Evolutionary conservation across 2,888 invertebrate species (phyloP), one percentile per base, ranked within the genome.

Genomic region (Dicycla oo): DNA sequence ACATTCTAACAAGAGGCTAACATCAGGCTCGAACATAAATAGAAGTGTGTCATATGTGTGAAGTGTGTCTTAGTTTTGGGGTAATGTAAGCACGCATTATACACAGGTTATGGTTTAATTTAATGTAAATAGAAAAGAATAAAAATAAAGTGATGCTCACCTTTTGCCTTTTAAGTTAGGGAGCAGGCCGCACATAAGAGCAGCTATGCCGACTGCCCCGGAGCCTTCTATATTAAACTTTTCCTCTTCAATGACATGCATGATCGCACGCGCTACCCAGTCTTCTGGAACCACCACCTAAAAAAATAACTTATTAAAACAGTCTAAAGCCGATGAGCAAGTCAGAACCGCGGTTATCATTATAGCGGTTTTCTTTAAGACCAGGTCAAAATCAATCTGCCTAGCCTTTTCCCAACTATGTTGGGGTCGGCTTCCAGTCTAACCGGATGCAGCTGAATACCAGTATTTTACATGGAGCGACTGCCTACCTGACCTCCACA

Each of bases 141-240:
- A 69, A 38, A 45, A 51, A 26, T 45, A 23, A 30, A 62, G 8
- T 30, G 18, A 43, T 23, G 65, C 92, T 91, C 87, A 98, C 98
- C 97, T 98, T 96, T 99, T 98, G 47, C 98, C 98, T 90, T 97
- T 97, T 34, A 98, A 96, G 84, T 99, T 98, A 18, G 98, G 97
- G 60, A 99, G 93, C 66, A 97, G 96, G 5, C 98, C 98, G 15
- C 98, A 97, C 86, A 99, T 94, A 71, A 99, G 96, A 3, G 98
- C 98, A 0, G 98, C 99, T 15, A 99, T 89, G 0, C 97, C 97
- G 2, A 97, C 97, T 0, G 98, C 98, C 0, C 98, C 99, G 23
- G 98, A 98, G 0, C 99, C 99, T 94, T 99, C 99, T 0, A 98
- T 98, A 0, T 99, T 98, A 81, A 98, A 97, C 90, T 98, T 98